phyloP scores from a whole-genome alignment of 2,888 invertebrate genomes.

The Stegophylla sp. region DNA sequence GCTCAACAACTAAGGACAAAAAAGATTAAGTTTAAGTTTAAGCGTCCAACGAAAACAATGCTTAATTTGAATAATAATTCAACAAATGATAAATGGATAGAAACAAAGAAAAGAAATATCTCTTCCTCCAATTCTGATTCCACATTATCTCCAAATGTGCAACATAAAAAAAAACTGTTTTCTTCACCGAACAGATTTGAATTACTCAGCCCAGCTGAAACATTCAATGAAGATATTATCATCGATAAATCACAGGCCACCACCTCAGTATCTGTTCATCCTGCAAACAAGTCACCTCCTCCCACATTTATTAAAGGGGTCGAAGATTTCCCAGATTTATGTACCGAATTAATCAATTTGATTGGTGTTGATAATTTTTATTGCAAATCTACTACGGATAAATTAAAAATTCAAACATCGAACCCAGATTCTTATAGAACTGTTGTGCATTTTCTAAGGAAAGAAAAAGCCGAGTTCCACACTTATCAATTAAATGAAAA shows the following conservation, averaged over 20 bases:
- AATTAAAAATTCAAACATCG: conserved; percentile 7
- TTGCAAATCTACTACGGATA: neutral
- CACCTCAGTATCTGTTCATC: neutral
- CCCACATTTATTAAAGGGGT: neutral
- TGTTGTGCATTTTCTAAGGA: neutral
- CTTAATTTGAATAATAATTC: neutral
- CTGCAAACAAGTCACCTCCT: neutral
- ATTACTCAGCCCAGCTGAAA: neutral
- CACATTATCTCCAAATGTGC: neutral
- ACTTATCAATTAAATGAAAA: neutral
- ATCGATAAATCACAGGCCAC: neutral
- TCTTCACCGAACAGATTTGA: conserved; percentile 2
- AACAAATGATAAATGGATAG: neutral
- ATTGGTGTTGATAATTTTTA: conserved; percentile 3
- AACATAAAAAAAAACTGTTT: conserved; percentile 15
- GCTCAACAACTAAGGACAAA: too few relatives aligned
- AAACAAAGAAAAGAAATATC: neutral
- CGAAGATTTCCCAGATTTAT: neutral
- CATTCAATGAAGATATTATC: neutral
- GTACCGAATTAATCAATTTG: neutral
- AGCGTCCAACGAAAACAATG: conserved; percentile 2
- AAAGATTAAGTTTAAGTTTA: neutral
- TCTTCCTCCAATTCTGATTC: neutral
- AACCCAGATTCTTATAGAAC: neutral
- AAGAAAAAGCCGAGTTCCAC: neutral